Conservation (phyloP, 2,797 vertebrate genomes). For the Sebastes minor region DNA sequence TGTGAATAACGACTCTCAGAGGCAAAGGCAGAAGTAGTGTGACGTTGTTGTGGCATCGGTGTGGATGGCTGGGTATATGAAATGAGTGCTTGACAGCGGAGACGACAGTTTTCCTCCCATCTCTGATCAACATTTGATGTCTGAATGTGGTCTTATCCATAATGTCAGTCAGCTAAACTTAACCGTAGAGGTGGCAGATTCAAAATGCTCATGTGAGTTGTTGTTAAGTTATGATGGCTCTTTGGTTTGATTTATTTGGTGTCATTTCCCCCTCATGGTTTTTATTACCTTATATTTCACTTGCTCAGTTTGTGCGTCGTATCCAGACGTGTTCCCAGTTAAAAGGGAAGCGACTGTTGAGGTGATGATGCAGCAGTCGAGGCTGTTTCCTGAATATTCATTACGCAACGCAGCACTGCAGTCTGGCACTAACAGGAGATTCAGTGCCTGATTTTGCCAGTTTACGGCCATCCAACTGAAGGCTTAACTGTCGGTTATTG, state of each 20-base stretch:
- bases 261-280: neutral
- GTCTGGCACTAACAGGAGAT: neutral
- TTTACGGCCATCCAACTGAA: neutral
- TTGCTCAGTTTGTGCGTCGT: neutral
- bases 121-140: no score
- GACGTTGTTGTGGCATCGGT: neutral
- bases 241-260: neutral
- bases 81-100: no score
- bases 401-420: neutral
- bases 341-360: neutral
- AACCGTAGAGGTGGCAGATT: neutral
- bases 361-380: neutral
- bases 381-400: neutral
- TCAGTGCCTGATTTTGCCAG: neutral
- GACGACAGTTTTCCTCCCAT: rapidly evolving
- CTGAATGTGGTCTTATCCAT: neutral
- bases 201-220: neutral
- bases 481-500: neutral
- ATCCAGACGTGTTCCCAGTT: rapidly evolving
- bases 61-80: neutral
- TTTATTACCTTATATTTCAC: neutral
- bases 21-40: neutral
- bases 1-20: neutral
- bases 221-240: neutral
- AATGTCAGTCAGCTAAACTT: neutral